phyloP scores from a whole-genome alignment of 2,888 invertebrate genomes.

The Chouioia cunea region DNA sequence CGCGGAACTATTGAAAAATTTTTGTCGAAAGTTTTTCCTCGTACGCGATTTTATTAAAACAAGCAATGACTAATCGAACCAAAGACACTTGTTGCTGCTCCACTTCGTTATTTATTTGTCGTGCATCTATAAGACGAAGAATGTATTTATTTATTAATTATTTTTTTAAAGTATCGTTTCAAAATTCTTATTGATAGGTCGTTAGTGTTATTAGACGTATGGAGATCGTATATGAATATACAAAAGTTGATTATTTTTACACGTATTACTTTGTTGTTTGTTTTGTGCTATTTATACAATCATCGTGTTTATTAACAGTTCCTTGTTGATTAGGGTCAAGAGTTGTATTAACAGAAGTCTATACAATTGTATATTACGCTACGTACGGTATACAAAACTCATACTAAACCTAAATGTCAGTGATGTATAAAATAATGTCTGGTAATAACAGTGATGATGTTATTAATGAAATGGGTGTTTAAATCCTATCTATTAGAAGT shows the following conservation, averaged over 20 bases:
- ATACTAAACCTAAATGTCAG: neutral
- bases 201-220: neutral
- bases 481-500: no score
- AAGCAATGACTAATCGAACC: conserved; percentile 23
- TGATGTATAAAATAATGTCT: conserved; percentile 12
- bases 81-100: conserved; percentile 34
- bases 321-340: conserved; percentile 7
- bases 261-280: conserved; percentile 3
- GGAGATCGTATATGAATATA: conserved; percentile 27
- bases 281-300: conserved; percentile 34
- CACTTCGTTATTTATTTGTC: conserved; percentile 1
- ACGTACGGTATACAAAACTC: conserved; percentile 29
- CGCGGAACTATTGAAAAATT: conserved; percentile 27
- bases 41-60: conserved; percentile 28
- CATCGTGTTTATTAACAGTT: conserved; percentile 38
- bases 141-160: no score
- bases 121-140: no score
- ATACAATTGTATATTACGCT: conserved; percentile 22
- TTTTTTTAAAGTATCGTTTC: no score
- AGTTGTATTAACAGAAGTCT: conserved; percentile 17
- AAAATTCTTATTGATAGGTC: no score
- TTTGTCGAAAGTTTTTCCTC: neutral
- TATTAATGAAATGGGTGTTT: conserved; percentile 14
- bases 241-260: conserved; percentile 41
- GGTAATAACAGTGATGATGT: conserved; percentile 18